Evolutionary conservation across 2,888 invertebrate genomes (phyloP).

Genomic region (Neoitamus cyanurus): DNA sequence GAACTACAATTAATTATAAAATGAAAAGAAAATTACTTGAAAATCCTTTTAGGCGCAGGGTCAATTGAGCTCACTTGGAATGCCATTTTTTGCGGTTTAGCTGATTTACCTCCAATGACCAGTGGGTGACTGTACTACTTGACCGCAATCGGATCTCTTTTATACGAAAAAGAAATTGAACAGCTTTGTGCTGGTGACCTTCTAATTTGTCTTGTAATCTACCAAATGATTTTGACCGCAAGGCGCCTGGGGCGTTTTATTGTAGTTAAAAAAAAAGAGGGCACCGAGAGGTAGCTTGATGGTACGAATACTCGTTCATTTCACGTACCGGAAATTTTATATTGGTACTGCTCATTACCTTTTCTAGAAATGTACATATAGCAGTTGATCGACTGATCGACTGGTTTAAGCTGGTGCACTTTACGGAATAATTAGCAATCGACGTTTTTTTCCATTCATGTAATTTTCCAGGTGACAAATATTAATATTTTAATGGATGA

Average conservation of each 20-base stretch:
- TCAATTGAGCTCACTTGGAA: not conserved
- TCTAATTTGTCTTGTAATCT: conserved; percentile 30
- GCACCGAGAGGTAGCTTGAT: not conserved
- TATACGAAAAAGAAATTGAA: conserved; percentile 34
- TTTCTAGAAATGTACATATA: not conserved
- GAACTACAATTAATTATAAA: not conserved
- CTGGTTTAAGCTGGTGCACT: not conserved
- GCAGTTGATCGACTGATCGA: not conserved
- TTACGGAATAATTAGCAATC: not conserved
- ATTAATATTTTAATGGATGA: not conserved
- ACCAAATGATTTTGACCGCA: not conserved
- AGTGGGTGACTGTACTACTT: conserved; percentile 31
- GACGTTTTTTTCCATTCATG: not conserved
- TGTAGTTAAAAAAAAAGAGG: not conserved
- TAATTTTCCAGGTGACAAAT: not conserved
- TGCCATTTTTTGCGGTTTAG: not conserved
- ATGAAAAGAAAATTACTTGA: not conserved
- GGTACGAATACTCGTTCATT: not conserved
- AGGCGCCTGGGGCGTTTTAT: conserved; percentile 5
- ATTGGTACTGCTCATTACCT: not conserved
- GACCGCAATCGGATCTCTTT: conserved; percentile 30
- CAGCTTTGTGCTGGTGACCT: conserved; percentile 17
- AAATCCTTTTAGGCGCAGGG: not conserved
- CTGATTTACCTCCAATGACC: conserved; percentile 6
- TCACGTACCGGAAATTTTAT: not conserved